Conservation (phyloP, 2,797 vertebrate species). For the Anisognathus igniventris region DNA sequence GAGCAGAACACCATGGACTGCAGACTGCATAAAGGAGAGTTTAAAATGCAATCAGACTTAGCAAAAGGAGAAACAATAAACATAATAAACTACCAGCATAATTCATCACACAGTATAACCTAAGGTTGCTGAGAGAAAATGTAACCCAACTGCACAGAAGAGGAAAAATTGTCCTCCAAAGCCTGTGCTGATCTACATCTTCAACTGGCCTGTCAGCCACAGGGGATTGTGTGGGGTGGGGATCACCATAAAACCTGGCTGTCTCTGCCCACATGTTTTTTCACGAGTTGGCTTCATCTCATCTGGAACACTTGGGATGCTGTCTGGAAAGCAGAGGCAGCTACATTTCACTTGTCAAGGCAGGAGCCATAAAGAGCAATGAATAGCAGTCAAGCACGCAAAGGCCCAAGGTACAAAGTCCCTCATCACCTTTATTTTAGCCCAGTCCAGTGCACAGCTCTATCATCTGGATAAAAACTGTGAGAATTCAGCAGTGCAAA, state of each 20-base stretch:
- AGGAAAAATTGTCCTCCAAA: not conserved
- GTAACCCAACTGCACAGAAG: not conserved
- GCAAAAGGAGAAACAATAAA: not conserved
- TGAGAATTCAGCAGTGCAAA: not conserved
- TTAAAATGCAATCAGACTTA: not conserved
- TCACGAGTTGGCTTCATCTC: constrained; percentile 19
- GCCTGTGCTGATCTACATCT: not conserved
- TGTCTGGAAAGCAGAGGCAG: constrained; percentile 29
- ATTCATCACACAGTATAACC: not conserved
- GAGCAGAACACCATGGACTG: not conserved
- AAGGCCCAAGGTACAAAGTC: not conserved
- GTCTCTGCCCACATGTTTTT: not conserved
- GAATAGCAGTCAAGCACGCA: constrained; percentile 8
- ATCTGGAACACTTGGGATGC: constrained; percentile 3
- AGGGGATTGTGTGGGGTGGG: not conserved
- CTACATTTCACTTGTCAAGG: constrained; percentile 39
- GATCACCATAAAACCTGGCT: not conserved
- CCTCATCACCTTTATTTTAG: not conserved
- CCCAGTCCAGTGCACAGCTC: not conserved
- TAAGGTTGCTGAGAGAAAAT: not conserved
- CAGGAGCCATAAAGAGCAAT: constrained; percentile 15
- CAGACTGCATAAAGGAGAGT: not conserved
- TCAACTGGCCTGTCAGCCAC: not conserved
- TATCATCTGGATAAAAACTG: not conserved
- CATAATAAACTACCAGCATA: not conserved